phyloP scores from a whole-genome alignment of 2,888 invertebrate genomes.

The Oxytorus armatus region DNA sequence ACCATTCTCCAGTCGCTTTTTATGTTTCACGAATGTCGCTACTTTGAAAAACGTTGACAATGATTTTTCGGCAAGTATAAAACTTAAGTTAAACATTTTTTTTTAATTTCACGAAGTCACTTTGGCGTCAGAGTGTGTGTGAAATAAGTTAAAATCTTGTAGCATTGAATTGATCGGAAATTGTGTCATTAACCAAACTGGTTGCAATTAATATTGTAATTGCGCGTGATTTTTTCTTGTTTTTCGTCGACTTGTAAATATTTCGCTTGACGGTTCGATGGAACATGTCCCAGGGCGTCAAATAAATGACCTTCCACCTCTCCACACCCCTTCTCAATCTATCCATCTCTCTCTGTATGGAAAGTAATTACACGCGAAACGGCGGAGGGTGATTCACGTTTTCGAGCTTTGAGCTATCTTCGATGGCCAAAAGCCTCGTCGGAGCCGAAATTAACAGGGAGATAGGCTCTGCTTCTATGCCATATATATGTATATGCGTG shows the following conservation, averaged over 20 bases:
- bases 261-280: background rate
- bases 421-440: constrained; percentile 59
- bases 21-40: no score
- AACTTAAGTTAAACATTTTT: background rate
- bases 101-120: no score
- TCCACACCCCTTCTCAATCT: background rate
- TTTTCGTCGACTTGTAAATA: constrained; percentile 5
- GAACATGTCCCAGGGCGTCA: constrained; percentile 12
- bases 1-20: no score
- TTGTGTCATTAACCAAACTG: background rate
- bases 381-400: constrained; percentile 62
- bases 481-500: background rate
- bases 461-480: constrained; percentile 44
- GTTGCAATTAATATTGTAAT: background rate
- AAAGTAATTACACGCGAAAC: constrained; percentile 67
- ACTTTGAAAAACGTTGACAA: no score
- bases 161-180: background rate
- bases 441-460: constrained; percentile 64
- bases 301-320: background rate
- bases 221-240: background rate
- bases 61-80: no score
- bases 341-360: constrained; percentile 24
- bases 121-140: no score
- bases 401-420: constrained; percentile 65
- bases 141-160: no score